Percentiles rank a stretch among this genome's conserved stretches.
Evolutionary conservation across 2,797 vertebrate genomes (phyloP).

Genomic region (Molossus alvarezi): DNA sequence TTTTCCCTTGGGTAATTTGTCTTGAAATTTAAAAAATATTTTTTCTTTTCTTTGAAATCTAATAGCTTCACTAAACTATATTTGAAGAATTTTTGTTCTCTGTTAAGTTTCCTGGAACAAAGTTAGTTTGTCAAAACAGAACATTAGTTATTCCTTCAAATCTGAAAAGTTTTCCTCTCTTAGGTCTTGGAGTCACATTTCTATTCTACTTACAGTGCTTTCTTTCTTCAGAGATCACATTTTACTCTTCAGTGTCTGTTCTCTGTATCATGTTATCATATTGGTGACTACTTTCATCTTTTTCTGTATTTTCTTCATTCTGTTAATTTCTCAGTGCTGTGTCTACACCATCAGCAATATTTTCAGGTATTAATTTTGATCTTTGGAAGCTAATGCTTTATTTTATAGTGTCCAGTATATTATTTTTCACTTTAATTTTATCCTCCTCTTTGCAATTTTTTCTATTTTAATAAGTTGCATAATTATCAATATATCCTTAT

Average conservation of each 20-base stretch:
- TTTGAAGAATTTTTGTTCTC: slow-evolving; percentile 38
- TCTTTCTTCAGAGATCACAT: background rate
- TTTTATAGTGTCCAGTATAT: background rate
- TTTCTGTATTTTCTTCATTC: background rate
- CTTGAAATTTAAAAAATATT: slow-evolving; percentile 24
- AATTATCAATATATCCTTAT: slow-evolving; percentile 3
- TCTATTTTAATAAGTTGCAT: slow-evolving; percentile 12
- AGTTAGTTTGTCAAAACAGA: background rate
- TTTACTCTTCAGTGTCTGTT: background rate
- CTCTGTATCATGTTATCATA: background rate
- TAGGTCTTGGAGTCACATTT: slow-evolving; percentile 29
- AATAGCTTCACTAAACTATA: background rate
- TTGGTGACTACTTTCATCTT: background rate
- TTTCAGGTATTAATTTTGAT: slow-evolving; percentile 44
- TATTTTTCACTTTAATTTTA: slow-evolving; percentile 26
- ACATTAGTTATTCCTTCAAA: slow-evolving; percentile 41
- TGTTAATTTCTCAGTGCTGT: background rate
- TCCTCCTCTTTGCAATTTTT: background rate
- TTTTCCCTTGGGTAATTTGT: slow-evolving; percentile 24
- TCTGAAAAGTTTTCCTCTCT: slow-evolving; percentile 55
- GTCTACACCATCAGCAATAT: background rate
- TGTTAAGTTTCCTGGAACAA: slow-evolving; percentile 32
- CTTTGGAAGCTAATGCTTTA: background rate
- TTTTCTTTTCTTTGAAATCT: slow-evolving; percentile 19
- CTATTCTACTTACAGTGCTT: background rate